Conservation (phyloP, 1,140 invertebrate genomes). For the Proales similis region DNA sequence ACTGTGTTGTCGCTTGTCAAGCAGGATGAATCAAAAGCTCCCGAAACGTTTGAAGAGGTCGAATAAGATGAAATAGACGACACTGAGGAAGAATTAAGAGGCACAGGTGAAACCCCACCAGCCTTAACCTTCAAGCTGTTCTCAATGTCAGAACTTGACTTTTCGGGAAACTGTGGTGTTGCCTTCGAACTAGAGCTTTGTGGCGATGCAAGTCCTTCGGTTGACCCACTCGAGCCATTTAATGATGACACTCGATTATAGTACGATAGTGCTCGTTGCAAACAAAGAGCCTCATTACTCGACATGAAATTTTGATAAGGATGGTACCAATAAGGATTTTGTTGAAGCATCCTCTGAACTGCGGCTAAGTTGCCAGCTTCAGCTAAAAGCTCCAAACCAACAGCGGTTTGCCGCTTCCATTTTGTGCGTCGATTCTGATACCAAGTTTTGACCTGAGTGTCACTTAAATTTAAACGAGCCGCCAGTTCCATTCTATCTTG, state of each 20-base stretch:
- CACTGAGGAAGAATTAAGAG: too few relatives aligned
- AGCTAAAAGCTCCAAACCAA: conserved; percentile 85
- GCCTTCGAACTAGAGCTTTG: background rate
- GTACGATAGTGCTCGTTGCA: conserved; percentile 23
- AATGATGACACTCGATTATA: conserved; percentile 21
- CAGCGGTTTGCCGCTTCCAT: conserved; percentile 97
- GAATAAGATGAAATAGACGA: too few relatives aligned
- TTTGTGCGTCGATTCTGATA: conserved; percentile 99
- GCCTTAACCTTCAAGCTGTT: too few relatives aligned
- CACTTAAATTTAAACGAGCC: conserved; percentile 84
- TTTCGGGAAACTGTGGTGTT: too few relatives aligned
- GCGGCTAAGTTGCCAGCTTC: conserved; percentile 94
- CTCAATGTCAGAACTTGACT: too few relatives aligned
- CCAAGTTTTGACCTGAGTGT: conserved; percentile 99
- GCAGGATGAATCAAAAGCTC: too few relatives aligned
- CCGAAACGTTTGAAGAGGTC: too few relatives aligned
- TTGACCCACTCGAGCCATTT: conserved; percentile 6
- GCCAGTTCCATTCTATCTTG: conserved; percentile 97
- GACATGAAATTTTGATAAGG: conserved; percentile 37
- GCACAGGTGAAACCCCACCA: too few relatives aligned
- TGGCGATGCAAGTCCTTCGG: background rate
- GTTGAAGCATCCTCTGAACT: conserved; percentile 81
- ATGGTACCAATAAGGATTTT: conserved; percentile 60
- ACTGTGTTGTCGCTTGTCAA: too few relatives aligned
- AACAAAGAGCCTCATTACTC: conserved; percentile 28